Evolutionary conservation across 2,113 vertebrate genomes (phyloP).

Genomic region (Phoenicopterus ruber): DNA sequence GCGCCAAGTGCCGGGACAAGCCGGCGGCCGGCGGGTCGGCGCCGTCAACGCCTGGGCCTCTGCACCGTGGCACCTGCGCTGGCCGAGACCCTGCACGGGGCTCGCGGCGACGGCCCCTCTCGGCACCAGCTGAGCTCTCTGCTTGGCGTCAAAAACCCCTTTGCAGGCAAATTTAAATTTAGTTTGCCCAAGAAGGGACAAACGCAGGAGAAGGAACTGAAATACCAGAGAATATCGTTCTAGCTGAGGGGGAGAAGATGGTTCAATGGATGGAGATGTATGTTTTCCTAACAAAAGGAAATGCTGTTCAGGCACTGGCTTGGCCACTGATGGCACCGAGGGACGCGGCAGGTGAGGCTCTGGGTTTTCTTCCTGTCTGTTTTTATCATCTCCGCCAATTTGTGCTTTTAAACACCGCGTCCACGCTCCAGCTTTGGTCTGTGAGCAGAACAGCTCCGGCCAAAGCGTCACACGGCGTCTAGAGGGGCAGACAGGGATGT

Average conservation of each 20-base stretch:
- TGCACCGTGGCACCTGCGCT: rapidly evolving
- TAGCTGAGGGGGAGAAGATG: background rate
- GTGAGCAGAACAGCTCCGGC: background rate
- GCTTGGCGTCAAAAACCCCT: background rate
- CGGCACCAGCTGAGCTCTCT: background rate
- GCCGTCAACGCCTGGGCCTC: background rate
- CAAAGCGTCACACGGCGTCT: rapidly evolving
- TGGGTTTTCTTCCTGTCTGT: background rate
- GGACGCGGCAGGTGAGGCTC: background rate
- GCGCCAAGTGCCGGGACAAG: background rate
- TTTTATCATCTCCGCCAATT: background rate
- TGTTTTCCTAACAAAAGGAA: background rate
- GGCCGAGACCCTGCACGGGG: background rate
- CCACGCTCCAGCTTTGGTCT: background rate
- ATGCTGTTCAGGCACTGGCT: background rate
- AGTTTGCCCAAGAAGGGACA: background rate
- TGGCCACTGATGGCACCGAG: background rate
- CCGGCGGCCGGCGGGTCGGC: rapidly evolving
- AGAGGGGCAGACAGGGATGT: background rate
- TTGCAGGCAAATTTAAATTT: background rate
- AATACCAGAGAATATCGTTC: background rate
- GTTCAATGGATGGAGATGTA: background rate
- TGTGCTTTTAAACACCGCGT: background rate
- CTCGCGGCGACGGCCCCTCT: background rate
- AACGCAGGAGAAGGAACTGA: background rate